phyloP scores from a whole-genome alignment of 2,113 vertebrate genomes.

The Pheucticus melanocephalus region DNA sequence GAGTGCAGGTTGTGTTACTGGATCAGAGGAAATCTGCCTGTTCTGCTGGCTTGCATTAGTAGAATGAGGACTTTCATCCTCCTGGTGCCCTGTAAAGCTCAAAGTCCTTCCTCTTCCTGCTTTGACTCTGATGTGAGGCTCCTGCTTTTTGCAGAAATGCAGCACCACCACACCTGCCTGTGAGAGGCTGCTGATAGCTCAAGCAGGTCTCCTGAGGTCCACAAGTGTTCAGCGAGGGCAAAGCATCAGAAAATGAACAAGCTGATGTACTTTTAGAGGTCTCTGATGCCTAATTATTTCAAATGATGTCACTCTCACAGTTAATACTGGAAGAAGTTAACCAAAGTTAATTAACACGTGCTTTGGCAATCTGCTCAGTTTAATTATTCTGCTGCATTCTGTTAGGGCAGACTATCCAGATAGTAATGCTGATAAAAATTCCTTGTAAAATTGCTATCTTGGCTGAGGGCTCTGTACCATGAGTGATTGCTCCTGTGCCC shows the following conservation, averaged over 20 bases:
- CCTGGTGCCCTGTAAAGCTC: not conserved
- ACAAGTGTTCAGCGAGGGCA: not conserved
- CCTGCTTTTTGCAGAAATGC: not conserved
- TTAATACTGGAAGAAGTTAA: conserved; percentile 12
- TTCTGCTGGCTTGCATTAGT: not conserved
- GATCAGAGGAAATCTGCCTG: not conserved
- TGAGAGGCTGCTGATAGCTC: not conserved
- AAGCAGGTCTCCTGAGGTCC: not conserved
- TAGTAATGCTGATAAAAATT: not conserved
- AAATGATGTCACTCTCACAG: not conserved
- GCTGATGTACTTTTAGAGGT: not conserved
- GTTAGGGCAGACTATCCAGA: not conserved
- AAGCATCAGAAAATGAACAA: not conserved
- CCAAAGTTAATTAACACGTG: conserved; percentile 34
- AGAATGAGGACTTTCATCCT: not conserved
- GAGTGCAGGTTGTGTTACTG: not conserved
- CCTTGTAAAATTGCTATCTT: not conserved
- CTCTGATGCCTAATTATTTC: conserved; percentile 17
- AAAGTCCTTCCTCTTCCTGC: not conserved
- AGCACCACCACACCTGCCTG: not conserved
- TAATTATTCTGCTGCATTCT: conserved; percentile 37
- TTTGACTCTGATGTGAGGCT: not conserved
- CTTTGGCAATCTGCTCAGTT: conserved; percentile 12
- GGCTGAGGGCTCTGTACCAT: not conserved
- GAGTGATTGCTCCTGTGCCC: not conserved